Evolutionary conservation across 2,888 invertebrate species (phyloP).

Genomic region (Xylophagus ater): DNA sequence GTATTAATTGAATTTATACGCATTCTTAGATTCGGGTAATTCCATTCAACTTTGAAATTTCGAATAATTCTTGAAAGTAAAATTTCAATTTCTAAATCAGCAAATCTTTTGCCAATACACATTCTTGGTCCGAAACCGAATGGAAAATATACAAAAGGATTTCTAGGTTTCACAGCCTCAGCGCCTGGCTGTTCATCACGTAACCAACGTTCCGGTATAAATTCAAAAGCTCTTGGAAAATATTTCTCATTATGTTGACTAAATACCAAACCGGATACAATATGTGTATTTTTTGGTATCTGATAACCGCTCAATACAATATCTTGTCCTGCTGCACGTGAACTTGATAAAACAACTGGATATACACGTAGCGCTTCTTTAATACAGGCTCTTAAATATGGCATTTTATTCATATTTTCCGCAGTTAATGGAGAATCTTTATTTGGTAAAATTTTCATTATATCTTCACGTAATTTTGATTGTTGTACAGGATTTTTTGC

Average conservation of each 20-base stretch:
- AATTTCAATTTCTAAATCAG: slow-evolving; percentile 56
- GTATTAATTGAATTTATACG: slow-evolving; percentile 26
- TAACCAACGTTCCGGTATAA: slow-evolving; percentile 66
- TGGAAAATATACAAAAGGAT: slow-evolving; percentile 28
- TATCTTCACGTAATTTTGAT: slow-evolving; percentile 48
- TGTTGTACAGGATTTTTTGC: slow-evolving; percentile 53
- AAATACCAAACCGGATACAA: slow-evolving; percentile 61
- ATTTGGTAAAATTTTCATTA: slow-evolving; percentile 37
- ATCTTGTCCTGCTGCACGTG: slow-evolving; percentile 46
- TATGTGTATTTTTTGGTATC: slow-evolving; percentile 54
- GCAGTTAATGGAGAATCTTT: slow-evolving; percentile 37
- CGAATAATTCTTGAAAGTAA: slow-evolving; percentile 40
- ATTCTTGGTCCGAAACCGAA: slow-evolving; percentile 40
- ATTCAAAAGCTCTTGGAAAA: slow-evolving; percentile 51
- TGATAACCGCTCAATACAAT: slow-evolving; percentile 51
- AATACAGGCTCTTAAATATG: slow-evolving; percentile 60
- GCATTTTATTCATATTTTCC: slow-evolving; percentile 41
- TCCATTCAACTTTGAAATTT: slow-evolving; percentile 36
- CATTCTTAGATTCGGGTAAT: slow-evolving; percentile 27
- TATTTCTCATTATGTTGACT: slow-evolving; percentile 48
- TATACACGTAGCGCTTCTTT: slow-evolving; percentile 58
- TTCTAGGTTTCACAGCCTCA: slow-evolving; percentile 19
- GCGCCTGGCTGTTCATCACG: no score
- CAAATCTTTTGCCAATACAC: slow-evolving; percentile 61
- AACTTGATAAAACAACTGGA: slow-evolving; percentile 49